Evolutionary conservation across 2,888 invertebrate species (phyloP).

Genomic region (Hololepta plana): DNA sequence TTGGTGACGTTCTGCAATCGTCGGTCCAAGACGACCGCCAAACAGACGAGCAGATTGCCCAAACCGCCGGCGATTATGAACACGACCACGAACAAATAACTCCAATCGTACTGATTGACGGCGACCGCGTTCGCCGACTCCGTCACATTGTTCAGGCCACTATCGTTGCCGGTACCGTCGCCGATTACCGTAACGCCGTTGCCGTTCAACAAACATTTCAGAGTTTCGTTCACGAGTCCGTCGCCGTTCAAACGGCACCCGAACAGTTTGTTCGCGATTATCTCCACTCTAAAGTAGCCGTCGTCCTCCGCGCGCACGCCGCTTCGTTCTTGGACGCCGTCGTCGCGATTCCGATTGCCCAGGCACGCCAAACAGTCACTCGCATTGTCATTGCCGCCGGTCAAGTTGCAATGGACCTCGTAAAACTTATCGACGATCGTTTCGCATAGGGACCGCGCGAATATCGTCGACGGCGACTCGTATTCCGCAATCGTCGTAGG

Average conservation of each 20-base stretch:
- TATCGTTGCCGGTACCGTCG: constrained; percentile 7
- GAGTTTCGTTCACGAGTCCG: too few relatives aligned
- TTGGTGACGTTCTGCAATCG: constrained; percentile 89
- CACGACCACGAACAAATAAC: constrained; percentile 64
- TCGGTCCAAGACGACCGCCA: constrained; percentile 81
- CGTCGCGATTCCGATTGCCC: constrained; percentile 6
- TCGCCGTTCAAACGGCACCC: too few relatives aligned
- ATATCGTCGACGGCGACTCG: constrained; percentile 5
- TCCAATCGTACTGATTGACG: constrained; percentile 70
- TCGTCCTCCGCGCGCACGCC: constrained; percentile 8
- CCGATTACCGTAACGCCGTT: background rate
- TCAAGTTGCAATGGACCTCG: constrained; percentile 12
- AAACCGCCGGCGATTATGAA: constrained; percentile 78
- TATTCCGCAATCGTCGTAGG: too few relatives aligned
- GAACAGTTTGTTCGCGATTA: too few relatives aligned
- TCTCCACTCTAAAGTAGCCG: constrained; percentile 9
- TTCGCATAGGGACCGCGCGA: constrained; percentile 10
- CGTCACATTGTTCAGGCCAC: constrained; percentile 9
- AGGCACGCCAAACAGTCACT: constrained; percentile 10
- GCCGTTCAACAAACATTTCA: background rate
- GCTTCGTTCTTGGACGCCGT: constrained; percentile 5
- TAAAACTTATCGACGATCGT: constrained; percentile 9
- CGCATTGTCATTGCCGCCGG: constrained; percentile 10
- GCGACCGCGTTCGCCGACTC: constrained; percentile 12
- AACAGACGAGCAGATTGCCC: constrained; percentile 84